Base-by-base conservation (phyloP, 2,797 vertebrate species). In the Phoxinus dragarum region DNA sequence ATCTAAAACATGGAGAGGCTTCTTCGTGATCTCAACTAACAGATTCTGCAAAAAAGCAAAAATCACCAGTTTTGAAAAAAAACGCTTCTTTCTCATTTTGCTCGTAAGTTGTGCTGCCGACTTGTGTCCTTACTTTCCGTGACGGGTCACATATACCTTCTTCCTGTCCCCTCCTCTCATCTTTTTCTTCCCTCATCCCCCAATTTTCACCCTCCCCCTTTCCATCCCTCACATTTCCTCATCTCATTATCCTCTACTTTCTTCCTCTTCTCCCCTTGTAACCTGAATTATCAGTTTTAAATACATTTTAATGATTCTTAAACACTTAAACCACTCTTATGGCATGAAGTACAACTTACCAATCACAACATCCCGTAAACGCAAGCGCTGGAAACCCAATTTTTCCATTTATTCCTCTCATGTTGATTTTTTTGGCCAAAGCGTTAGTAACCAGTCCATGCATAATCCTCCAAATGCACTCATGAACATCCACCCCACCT, bases 391-490 rank as follows among this genome's bases (percentile, higher is more conserved):
- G 44, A 74, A 80, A 14, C n/a, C 40, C 64, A 68, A 68, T 80
- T 21, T 80, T 68, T 68, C 78, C 78, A 68, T 80, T 80, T 36
- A 80, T 47, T 80, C 42, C 78, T 52, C 40, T 47, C 78, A 68
- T 80, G 6, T 80, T 68, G 23, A 80, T 68, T 27, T 80, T 68
- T 47, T 68, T 23, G 6, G 23, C 27, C 16, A 67, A 80, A 19
- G 1, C 14, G 42, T 68, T 80, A 8, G 78, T 31, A 67, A 80
- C 36, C 42, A 67, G n/a, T 68, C 34, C 38, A 7, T 80, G 78
- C 78, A 80, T 80, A 80, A 67, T 31, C 42, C 78, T 80, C 78
- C 59, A 67, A 44, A 66, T 36, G 38, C 77, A 80, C 36, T 79
- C 56, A 1, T 9, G 36, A 19, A 47, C 4, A 2, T 80, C 59